phyloP scores from a whole-genome alignment of 2,888 invertebrate genomes.

The Notodonta ziczac region DNA sequence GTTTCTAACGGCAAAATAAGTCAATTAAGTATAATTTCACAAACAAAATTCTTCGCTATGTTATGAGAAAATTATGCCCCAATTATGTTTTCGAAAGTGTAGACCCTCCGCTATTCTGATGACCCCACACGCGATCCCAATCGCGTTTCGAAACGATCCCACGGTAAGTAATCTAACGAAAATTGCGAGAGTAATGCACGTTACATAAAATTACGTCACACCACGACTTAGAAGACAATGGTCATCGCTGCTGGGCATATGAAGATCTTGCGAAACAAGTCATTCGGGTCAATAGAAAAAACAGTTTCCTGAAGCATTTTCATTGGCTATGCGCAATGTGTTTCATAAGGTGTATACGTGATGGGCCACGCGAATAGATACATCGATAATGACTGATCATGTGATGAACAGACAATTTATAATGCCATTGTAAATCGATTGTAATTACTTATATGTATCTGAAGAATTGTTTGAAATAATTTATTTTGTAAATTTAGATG shows the following conservation, averaged over 20 bases:
- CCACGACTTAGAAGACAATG: constrained; percentile 44
- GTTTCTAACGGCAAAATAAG: no score
- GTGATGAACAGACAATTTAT: no score
- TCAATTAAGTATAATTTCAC: no score
- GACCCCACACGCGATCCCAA: constrained; percentile 40
- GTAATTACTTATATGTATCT: not conserved
- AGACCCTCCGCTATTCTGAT: constrained; percentile 13
- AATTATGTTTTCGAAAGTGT: no score
- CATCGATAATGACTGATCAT: no score
- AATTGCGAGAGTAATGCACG: constrained; percentile 51
- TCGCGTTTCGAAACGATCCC: constrained; percentile 64
- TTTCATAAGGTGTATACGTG: constrained; percentile 1
- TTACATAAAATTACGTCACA: constrained; percentile 66
- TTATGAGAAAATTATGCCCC: no score
- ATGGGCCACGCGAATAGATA: no score
- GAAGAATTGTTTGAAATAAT: not conserved
- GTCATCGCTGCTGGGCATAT: constrained; percentile 39
- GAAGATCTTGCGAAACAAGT: constrained; percentile 43
- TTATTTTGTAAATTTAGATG: no score
- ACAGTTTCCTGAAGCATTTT: constrained; percentile 23
- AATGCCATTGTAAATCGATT: no score
- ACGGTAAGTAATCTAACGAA: constrained; percentile 60
- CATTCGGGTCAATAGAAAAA: constrained; percentile 35
- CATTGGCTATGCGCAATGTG: not conserved
- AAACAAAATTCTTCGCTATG: no score